Percentiles rank a stretch among this genome's conserved stretches.
phyloP scores from a whole-genome alignment of 2,888 invertebrate genomes.

The Drosophila dives region DNA sequence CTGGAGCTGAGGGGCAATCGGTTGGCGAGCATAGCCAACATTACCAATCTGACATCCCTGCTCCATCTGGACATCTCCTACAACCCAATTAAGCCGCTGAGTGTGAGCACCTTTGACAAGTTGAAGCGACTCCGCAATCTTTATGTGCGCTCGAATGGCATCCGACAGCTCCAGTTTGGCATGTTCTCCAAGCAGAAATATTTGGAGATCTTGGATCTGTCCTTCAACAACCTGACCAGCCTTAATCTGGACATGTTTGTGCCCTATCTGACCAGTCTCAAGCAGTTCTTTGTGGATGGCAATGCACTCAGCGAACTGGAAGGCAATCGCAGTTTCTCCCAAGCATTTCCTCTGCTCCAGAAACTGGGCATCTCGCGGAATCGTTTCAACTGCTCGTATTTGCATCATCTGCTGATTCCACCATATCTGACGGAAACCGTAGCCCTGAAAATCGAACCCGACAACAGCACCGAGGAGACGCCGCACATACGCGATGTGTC shows the following conservation, averaged over 20 bases:
- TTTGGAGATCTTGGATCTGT: slow-evolving; percentile 85
- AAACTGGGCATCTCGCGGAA: slow-evolving; percentile 82
- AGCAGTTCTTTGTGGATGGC: slow-evolving; percentile 82
- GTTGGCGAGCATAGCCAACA: slow-evolving; percentile 75
- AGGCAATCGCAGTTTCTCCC: slow-evolving; percentile 78
- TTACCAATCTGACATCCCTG: slow-evolving; percentile 78
- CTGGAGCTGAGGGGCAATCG: slow-evolving; percentile 78
- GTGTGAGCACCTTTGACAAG: slow-evolving; percentile 82
- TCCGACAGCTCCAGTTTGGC: slow-evolving; percentile 80
- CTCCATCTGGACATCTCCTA: slow-evolving; percentile 81
- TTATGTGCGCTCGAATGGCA: slow-evolving; percentile 75
- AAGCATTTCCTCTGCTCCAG: slow-evolving; percentile 79
- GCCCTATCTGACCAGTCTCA: slow-evolving; percentile 81
- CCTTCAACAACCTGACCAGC: slow-evolving; percentile 86
- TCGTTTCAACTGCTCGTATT: slow-evolving; percentile 83
- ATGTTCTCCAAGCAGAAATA: slow-evolving; percentile 84
- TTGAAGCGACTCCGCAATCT: slow-evolving; percentile 80
- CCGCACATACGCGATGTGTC: slow-evolving; percentile 84
- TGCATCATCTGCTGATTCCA: slow-evolving; percentile 81
- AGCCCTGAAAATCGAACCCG: slow-evolving; percentile 80
- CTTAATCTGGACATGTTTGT: slow-evolving; percentile 84
- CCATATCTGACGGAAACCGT: slow-evolving; percentile 78
- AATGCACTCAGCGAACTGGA: slow-evolving; percentile 81
- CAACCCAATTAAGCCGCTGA: slow-evolving; percentile 82
- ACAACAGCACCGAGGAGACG: slow-evolving; percentile 71